Percentiles rank a stretch among this genome's conserved stretches.
These are phyloP conservation scores for Thalassoma bifasciatum DNA, from an alignment of 2,113 vertebrate genomes.

Conservation along the genomic window DNA sequence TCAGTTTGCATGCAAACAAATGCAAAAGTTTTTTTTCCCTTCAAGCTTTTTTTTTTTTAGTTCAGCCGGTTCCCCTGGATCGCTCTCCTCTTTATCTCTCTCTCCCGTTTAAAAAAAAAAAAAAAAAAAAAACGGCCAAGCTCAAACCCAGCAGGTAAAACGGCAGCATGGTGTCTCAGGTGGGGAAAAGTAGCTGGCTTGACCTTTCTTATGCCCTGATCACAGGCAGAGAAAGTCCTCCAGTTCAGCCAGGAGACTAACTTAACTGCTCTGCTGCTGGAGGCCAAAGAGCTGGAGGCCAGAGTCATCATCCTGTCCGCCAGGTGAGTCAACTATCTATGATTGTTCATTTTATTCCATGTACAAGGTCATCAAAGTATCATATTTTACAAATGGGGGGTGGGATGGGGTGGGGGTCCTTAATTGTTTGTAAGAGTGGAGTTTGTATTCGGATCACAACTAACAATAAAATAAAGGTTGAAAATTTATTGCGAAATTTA, in stretches of 20 bases:
- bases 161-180: slow-evolving; percentile 87
- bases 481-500: no score
- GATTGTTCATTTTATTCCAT: no score
- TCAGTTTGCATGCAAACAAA: slow-evolving; percentile 98
- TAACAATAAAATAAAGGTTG: no score
- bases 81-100: slow-evolving; percentile 80
- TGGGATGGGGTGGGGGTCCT: no score
- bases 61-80: slow-evolving; percentile 84
- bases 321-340: slow-evolving; percentile 83
- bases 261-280: slow-evolving; percentile 95
- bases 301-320: slow-evolving; percentile 98
- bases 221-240: slow-evolving; percentile 99
- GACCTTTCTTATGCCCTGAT: slow-evolving; percentile 86
- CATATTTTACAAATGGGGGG: no score
- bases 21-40: slow-evolving; percentile 86
- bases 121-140: slow-evolving; percentile 73
- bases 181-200: slow-evolving; percentile 74
- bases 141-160: slow-evolving; percentile 75
- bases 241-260: slow-evolving; percentile 99
- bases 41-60: slow-evolving; percentile 82
- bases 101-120: slow-evolving; percentile 71
- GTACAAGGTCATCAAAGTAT: no score
- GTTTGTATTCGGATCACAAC: no score
- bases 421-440: no score
- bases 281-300: slow-evolving; percentile 97